Base-by-base conservation (phyloP, 2,113 vertebrate genomes). In the Athene noctua region DNA sequence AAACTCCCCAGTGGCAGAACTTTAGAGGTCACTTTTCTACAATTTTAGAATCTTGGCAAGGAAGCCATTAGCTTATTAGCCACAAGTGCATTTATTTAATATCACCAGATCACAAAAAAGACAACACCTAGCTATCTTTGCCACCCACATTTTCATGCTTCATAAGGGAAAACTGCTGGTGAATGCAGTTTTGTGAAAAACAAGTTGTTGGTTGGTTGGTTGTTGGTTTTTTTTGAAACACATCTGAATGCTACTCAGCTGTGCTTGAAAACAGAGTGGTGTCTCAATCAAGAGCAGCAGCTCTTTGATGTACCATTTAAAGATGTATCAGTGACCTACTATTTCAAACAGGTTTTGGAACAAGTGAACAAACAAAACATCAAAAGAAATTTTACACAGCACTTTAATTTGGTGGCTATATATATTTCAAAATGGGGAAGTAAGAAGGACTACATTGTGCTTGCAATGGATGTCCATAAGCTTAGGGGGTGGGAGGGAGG, bases 251-350 rank as follows among this genome's bases (percentile, higher is more conserved):
- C 77, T n/a, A 9, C 52, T 94, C 54, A 59, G 91, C 80, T 94
- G 61, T 46, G 84, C 94, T 77, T 87, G 84, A 91, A 92, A 95
- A 94, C 91, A 95, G 80, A 95, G 73, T 42, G 40, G 47, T 94
- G 92, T 97, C 95, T 95, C 95, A 97, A 96, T 94, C 94, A 85
- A 82, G 96, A 83, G 9, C 9, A 92, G 77, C 83, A 94, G 84
- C 87, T 77, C 91, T 95, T 89, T 92, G 95, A 96, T 82, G 4
- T 85, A 75, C 84, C 92, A 91, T 86, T 94, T 94, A 94, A 87
- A 85, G 84, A 96, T 96, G 93, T 96, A 96, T 96, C 93, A 93
- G 90, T 88, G 93, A 94, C 96, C 96, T 97, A 96, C 92, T 96
- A 96, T 96, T 96, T 92, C 82, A 95, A 95, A 95, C 92, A 95